Evolutionary conservation across 2,888 invertebrate genomes (phyloP).

Genomic region (Agonopterix subpropinquella): DNA sequence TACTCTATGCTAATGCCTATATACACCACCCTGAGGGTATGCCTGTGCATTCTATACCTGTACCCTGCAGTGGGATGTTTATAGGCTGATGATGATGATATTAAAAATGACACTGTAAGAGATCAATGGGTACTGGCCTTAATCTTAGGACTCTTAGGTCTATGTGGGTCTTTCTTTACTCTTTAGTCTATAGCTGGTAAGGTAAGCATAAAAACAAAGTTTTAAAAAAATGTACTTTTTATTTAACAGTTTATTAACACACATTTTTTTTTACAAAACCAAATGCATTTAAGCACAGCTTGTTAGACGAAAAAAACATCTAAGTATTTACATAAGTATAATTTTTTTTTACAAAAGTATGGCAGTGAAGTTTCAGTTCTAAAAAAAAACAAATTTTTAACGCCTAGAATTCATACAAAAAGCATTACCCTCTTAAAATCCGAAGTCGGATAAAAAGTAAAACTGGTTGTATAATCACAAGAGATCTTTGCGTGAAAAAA

Average conservation of each 20-base stretch:
- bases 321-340: constrained; percentile 8
- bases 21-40: too few species aligned
- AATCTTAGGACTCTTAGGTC: too few species aligned
- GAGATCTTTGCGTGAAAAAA: constrained; percentile 1
- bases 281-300: constrained; percentile 20
- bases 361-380: constrained; percentile 4
- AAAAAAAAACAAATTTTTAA: neutral
- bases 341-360: constrained; percentile 23
- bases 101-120: too few species aligned
- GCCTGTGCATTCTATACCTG: too few species aligned
- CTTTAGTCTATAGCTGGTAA: too few species aligned
- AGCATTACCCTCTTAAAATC: too few species aligned
- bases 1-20: too few species aligned
- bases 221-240: constrained; percentile 23
- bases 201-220: constrained; percentile 2
- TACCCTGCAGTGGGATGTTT: too few species aligned
- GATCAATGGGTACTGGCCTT: too few species aligned
- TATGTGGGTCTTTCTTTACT: neutral
- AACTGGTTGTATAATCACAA: neutral
- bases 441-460: neutral
- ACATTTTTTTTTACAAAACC: constrained; percentile 24
- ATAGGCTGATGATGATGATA: too few species aligned
- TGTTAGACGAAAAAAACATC: constrained; percentile 9
- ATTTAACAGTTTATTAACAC: constrained; percentile 36
- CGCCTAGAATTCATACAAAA: too few species aligned